Evolutionary conservation across 2,797 vertebrate species (phyloP).

Genomic region (Mus minutoides): DNA sequence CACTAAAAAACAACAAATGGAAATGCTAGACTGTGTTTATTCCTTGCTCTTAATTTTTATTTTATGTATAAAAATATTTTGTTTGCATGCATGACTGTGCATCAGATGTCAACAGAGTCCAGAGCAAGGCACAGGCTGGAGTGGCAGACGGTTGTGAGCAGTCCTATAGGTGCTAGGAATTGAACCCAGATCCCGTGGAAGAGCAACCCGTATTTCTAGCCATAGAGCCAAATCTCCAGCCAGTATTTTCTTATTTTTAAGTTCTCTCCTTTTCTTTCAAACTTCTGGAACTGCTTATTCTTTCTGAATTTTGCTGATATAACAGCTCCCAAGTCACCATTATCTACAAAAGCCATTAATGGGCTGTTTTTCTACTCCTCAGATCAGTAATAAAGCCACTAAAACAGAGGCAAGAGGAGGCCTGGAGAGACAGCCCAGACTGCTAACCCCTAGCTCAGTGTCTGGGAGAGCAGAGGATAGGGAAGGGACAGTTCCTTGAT

Average conservation of each 20-base stretch:
- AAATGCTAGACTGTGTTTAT: background rate
- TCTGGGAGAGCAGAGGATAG: background rate
- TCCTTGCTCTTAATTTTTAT: background rate
- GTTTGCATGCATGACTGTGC: background rate
- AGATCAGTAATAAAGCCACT: constrained; percentile 14
- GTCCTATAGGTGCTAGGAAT: background rate
- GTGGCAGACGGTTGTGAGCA: background rate
- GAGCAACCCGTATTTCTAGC: background rate
- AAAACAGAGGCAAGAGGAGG: background rate
- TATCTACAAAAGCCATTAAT: constrained; percentile 38
- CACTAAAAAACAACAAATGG: background rate
- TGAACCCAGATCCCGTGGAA: background rate
- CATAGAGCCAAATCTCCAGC: background rate
- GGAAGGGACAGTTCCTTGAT: background rate
- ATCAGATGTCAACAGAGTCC: background rate
- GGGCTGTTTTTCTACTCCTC: background rate
- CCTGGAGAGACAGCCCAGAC: background rate
- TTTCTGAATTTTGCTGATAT: constrained; percentile 30
- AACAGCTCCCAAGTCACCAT: background rate
- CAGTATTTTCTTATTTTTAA: constrained; percentile 1
- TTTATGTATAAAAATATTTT: background rate
- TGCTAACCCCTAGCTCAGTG: background rate
- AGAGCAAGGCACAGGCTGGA: background rate
- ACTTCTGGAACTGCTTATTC: background rate
- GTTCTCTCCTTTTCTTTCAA: background rate